These are phyloP conservation scores for Itoplectis maculator DNA, from an alignment of 2,888 invertebrate species.

Conservation along the genomic window DNA sequence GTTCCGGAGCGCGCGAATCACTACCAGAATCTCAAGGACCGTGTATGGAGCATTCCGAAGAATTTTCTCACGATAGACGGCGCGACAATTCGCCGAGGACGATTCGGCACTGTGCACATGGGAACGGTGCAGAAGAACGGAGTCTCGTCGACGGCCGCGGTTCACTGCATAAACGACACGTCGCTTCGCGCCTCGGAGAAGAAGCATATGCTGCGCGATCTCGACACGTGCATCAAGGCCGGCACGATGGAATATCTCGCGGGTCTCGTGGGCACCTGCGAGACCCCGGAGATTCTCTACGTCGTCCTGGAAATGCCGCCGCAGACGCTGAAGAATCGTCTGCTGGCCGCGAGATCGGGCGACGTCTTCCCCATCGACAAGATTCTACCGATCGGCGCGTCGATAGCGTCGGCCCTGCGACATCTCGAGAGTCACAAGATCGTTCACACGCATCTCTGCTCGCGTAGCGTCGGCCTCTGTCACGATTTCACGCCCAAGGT, in stretches of 20 bases:
- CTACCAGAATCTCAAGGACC: slow-evolving; percentile 91
- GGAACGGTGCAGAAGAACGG: slow-evolving; percentile 89
- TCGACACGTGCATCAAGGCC: slow-evolving; percentile 90
- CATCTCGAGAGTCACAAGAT: slow-evolving; percentile 86
- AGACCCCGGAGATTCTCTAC: slow-evolving; percentile 90
- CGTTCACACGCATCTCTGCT: slow-evolving; percentile 90
- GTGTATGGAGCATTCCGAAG: slow-evolving; percentile 90
- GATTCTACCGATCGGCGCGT: slow-evolving; percentile 83
- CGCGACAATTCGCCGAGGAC: slow-evolving; percentile 90
- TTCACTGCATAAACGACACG: slow-evolving; percentile 89
- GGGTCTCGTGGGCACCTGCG: slow-evolving; percentile 92
- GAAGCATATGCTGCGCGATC: slow-evolving; percentile 88
- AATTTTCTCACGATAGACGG: slow-evolving; percentile 90
- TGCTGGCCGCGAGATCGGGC: slow-evolving; percentile 83
- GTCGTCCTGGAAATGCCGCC: slow-evolving; percentile 90
- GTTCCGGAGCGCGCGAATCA: slow-evolving; percentile 88
- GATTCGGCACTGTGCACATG: slow-evolving; percentile 91
- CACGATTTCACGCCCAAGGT: slow-evolving; percentile 90
- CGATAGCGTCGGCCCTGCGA: slow-evolving; percentile 85
- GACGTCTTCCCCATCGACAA: slow-evolving; percentile 79
- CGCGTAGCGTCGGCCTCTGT: slow-evolving; percentile 89
- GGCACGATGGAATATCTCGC: slow-evolving; percentile 90
- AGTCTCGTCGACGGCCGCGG: slow-evolving; percentile 85
- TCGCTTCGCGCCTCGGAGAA: slow-evolving; percentile 86
- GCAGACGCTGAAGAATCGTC: slow-evolving; percentile 89